These are phyloP conservation scores for Polypedilum vanderplanki DNA, from an alignment of 1,140 invertebrate genomes.

Conservation along the genomic window DNA sequence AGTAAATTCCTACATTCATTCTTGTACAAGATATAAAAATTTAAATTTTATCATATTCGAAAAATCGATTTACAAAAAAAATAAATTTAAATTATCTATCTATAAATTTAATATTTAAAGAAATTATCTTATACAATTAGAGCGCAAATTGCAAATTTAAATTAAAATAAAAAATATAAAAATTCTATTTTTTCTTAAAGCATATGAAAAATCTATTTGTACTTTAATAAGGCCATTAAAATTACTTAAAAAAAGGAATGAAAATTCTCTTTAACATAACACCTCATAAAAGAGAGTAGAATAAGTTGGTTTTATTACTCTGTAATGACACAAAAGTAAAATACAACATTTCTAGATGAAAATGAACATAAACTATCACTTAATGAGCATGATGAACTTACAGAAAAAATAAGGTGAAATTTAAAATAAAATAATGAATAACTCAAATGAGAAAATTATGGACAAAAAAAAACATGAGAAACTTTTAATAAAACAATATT, in stretches of 20 bases:
- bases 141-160: background rate
- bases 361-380: constrained; percentile 7
- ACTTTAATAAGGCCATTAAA: constrained; percentile 14
- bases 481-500: background rate
- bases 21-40: background rate
- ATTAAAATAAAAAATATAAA: background rate
- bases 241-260: background rate
- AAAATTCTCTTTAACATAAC: no score
- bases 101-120: background rate
- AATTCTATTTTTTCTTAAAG: constrained; percentile 19
- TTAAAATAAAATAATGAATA: no score
- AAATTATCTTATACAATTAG: constrained; percentile 14
- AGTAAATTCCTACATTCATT: background rate
- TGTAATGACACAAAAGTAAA: no score
- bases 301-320: no score
- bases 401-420: background rate
- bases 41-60: background rate
- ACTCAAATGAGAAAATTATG: background rate
- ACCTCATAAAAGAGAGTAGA: background rate
- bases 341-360: no score
- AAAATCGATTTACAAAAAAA: background rate
- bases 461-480: background rate
- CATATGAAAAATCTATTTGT: background rate
- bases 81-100: background rate
- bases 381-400: background rate